phyloP scores from a whole-genome alignment of 2,797 vertebrate genomes.

The Acrocephalus scirpaceus region DNA sequence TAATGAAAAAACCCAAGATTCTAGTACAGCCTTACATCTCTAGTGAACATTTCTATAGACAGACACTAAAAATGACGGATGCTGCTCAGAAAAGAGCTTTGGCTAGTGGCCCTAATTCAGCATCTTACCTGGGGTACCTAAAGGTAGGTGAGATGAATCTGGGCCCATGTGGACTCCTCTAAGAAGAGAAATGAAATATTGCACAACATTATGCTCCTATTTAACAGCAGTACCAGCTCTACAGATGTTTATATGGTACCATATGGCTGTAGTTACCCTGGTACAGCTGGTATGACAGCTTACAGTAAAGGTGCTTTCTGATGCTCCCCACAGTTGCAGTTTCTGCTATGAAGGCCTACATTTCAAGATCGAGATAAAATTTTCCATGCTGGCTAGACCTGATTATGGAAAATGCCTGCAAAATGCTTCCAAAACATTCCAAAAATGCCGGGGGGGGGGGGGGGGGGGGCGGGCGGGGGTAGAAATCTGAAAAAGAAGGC shows the following conservation, averaged over 20 bases:
- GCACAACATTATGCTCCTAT: not conserved
- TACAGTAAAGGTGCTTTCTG: not conserved
- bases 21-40: not conserved
- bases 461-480: too few species aligned
- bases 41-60: not conserved
- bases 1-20: not conserved
- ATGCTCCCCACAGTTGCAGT: not conserved
- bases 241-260: not conserved
- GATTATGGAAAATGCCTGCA: not conserved
- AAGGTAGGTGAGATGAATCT: not conserved
- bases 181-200: not conserved
- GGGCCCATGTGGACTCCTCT: not conserved
- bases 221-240: not conserved
- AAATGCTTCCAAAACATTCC: not conserved
- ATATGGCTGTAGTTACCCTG: not conserved
- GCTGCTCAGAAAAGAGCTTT: not conserved
- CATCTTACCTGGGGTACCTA: not conserved
- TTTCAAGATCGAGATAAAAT: not conserved
- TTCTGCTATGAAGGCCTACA: not conserved
- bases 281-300: not conserved
- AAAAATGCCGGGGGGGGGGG: accelerated
- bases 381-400: not conserved
- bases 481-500: not conserved
- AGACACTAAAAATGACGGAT: not conserved
- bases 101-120: not conserved